Conservation (phyloP, 2,797 vertebrate species). For the Phoeniculus purpureus region DNA sequence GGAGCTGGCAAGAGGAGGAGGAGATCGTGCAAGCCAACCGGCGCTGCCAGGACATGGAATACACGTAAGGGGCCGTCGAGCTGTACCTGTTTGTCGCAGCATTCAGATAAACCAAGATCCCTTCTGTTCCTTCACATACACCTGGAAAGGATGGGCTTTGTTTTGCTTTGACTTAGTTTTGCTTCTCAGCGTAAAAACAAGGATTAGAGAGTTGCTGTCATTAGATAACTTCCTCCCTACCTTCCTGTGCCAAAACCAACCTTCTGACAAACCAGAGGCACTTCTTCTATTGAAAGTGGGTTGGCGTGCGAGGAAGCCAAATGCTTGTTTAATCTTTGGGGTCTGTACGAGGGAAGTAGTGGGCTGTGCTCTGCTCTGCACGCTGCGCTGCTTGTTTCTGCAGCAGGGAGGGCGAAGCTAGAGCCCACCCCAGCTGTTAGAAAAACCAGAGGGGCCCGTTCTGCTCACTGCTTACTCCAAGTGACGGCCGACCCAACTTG, state of each 20-base stretch:
- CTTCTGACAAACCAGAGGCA: background rate
- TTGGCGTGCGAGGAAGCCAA: background rate
- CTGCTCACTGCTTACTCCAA: background rate
- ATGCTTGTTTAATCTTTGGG: background rate
- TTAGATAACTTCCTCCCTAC: background rate
- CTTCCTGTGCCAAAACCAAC: background rate
- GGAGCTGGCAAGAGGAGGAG: conserved; percentile 85
- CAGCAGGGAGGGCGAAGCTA: background rate
- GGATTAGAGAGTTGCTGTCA: background rate
- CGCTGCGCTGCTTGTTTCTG: background rate
- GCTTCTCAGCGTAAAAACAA: background rate
- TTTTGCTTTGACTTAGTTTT: background rate
- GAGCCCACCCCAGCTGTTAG: background rate
- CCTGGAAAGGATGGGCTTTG: background rate
- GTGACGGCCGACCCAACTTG: background rate
- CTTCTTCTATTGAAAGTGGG: background rate
- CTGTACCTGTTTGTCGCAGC: fast-evolving
- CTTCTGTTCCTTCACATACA: background rate
- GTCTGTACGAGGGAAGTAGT: background rate
- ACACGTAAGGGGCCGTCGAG: conserved; percentile 74
- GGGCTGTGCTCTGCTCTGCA: background rate
- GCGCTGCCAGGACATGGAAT: conserved; percentile 88
- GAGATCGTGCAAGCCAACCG: conserved; percentile 82
- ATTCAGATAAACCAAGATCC: background rate
- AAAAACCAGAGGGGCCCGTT: background rate